Evolutionary conservation across 2,888 invertebrate species (phyloP).

Genomic region (Drosophila borborema): DNA sequence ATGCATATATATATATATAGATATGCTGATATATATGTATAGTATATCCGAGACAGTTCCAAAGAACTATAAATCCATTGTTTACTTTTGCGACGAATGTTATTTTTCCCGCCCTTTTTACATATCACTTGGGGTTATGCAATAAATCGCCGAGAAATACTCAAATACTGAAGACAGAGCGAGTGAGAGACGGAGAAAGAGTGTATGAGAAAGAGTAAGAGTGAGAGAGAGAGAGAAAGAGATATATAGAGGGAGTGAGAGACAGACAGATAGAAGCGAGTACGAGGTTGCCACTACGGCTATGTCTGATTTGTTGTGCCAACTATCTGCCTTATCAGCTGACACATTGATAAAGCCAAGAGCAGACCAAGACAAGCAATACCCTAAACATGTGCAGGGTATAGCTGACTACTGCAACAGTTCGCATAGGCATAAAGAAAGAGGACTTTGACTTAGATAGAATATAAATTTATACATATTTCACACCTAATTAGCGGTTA

Average conservation of each 20-base stretch:
- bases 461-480: not conserved
- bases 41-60: slow-evolving; percentile 40
- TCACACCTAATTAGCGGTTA: not conserved
- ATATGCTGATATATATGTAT: not conserved
- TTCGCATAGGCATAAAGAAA: not conserved
- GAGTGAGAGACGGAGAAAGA: slow-evolving; percentile 3
- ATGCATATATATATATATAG: not conserved
- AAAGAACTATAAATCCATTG: slow-evolving; percentile 66
- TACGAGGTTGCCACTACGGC: slow-evolving; percentile 30
- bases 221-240: not conserved
- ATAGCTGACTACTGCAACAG: not conserved
- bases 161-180: slow-evolving; percentile 11
- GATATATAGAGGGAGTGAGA: not conserved
- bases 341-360: slow-evolving; percentile 72
- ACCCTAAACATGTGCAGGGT: slow-evolving; percentile 20
- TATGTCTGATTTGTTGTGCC: slow-evolving; percentile 58
- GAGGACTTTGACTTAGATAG: not conserved
- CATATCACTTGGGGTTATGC: slow-evolving; percentile 65
- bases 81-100: slow-evolving; percentile 56
- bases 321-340: slow-evolving; percentile 79
- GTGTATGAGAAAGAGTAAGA: not conserved
- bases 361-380: slow-evolving; percentile 43
- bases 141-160: slow-evolving; percentile 39
- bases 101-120: slow-evolving; percentile 73
- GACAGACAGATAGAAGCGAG: slow-evolving; percentile 13